These are phyloP conservation scores for Hydrophis major DNA, from an alignment of 2,797 vertebrate genomes.

Conservation along the genomic window DNA sequence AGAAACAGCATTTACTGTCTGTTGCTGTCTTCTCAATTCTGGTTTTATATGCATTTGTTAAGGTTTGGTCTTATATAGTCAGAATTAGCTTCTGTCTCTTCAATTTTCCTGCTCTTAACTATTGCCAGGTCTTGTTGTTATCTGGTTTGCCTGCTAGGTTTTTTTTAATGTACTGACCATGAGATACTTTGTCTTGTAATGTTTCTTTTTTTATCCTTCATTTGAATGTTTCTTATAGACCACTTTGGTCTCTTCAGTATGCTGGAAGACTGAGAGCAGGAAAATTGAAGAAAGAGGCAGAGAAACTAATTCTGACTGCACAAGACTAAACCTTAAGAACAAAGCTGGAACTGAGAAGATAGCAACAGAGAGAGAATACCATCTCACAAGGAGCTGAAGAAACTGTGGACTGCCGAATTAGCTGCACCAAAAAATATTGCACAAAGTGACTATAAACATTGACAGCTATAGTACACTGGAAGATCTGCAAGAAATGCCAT, in stretches of 20 bases:
- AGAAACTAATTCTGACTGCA: neutral
- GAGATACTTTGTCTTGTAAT: neutral
- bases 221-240: neutral
- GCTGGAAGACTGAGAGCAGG: neutral
- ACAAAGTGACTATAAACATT: neutral
- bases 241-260: too few relatives aligned
- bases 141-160: neutral
- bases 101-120: neutral
- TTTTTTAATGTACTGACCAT: neutral
- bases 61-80: neutral
- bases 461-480: neutral
- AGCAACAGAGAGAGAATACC: neutral
- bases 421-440: neutral
- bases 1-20: neutral
- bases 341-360: neutral
- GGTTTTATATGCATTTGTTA: neutral
- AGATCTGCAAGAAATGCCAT: neutral
- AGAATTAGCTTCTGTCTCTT: neutral
- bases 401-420: neutral
- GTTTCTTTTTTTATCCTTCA: neutral
- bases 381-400: neutral
- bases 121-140: neutral
- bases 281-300: neutral
- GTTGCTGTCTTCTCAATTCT: neutral
- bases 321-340: neutral